A percentile compares a stretch with the other conserved stretches of the same genome.
Evolutionary conservation across 2,888 invertebrate genomes (phyloP).

Genomic region (Cosmia pyralina): DNA sequence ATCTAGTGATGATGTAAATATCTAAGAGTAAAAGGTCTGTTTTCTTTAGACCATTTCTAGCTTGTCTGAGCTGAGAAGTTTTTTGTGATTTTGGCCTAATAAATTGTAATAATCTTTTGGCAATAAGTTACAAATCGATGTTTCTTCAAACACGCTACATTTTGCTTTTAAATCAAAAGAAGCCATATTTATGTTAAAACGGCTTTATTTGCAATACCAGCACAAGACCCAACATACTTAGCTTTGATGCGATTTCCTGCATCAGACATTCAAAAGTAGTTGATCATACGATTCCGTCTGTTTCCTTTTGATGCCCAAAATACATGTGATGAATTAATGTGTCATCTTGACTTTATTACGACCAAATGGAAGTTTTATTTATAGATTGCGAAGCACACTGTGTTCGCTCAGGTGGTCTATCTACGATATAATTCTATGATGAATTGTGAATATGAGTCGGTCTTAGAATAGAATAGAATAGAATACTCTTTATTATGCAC

Average conservation of each 20-base stretch:
- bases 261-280: slow-evolving; percentile 40
- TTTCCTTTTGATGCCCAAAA: slow-evolving; percentile 48
- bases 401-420: slow-evolving; percentile 39
- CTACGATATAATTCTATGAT: slow-evolving; percentile 5
- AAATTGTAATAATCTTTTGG: neutral
- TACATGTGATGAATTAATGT: slow-evolving; percentile 52
- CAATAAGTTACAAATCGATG: neutral
- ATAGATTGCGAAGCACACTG: slow-evolving; percentile 22
- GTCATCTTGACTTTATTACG: slow-evolving; percentile 42
- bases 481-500: too few relatives aligned
- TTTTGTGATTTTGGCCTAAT: neutral
- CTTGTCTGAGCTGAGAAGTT: neutral
- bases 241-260: slow-evolving; percentile 56
- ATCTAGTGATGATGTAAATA: neutral
- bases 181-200: slow-evolving; percentile 14
- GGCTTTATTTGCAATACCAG: slow-evolving; percentile 43
- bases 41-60: neutral
- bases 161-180: slow-evolving; percentile 8
- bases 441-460: neutral
- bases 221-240: slow-evolving; percentile 40
- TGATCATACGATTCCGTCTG: slow-evolving; percentile 36
- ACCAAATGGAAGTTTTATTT: slow-evolving; percentile 51
- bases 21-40: neutral
- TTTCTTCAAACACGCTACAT: neutral
- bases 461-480: too few relatives aligned